A percentile compares a stretch with the other conserved stretches of the same genome.
phyloP scores from a whole-genome alignment of 2,113 vertebrate genomes.

The Tychaedon coryphoeus region DNA sequence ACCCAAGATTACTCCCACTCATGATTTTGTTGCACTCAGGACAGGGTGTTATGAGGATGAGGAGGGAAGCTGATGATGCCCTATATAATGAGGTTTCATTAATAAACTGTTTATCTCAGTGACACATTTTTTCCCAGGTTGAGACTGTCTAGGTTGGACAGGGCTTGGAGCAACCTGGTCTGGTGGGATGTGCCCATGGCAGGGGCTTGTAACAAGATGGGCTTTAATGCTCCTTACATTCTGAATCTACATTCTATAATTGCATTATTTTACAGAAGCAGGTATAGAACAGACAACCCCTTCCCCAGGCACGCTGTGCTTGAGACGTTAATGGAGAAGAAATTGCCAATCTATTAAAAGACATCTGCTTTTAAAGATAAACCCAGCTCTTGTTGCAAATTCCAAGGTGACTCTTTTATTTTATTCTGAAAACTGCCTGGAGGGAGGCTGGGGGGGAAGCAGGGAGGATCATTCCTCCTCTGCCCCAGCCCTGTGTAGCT shows the following conservation, averaged over 20 bases:
- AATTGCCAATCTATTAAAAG: neutral
- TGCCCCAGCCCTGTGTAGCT: neutral
- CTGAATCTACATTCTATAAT: too few species aligned
- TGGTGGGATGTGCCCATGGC: neutral
- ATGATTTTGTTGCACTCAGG: neutral
- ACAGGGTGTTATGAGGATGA: neutral
- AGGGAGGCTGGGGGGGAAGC: neutral
- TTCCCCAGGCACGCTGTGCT: rapidly evolving
- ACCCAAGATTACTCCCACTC: neutral
- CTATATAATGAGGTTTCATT: slow-evolving; percentile 16
- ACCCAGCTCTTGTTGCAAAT: rapidly evolving
- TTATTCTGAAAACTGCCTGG: neutral
- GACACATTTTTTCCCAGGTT: neutral
- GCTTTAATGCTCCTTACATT: neutral
- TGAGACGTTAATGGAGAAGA: neutral
- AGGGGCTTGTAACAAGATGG: too few species aligned
- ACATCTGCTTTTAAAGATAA: neutral
- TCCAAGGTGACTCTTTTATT: neutral
- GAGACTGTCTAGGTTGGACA: neutral
- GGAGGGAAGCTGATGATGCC: neutral
- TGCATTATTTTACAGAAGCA: neutral
- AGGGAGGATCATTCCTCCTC: neutral
- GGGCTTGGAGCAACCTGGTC: neutral
- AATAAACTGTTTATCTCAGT: neutral
- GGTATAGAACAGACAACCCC: neutral